Base-by-base conservation (phyloP, 92 coral and sea anemone species). In the Phenganax stokvisi region DNA sequence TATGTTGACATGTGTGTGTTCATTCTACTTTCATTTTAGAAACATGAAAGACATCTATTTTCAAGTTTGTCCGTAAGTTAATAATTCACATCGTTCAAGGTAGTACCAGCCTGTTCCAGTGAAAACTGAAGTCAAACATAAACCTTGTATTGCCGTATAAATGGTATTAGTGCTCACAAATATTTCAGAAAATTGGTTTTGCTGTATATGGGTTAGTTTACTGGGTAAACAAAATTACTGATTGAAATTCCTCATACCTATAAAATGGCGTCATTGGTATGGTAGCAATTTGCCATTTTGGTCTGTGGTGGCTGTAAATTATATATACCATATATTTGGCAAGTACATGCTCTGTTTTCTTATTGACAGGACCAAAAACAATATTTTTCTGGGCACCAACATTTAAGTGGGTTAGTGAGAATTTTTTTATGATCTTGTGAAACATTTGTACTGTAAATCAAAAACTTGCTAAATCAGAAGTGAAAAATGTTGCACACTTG, bases 341-440 rank as follows among this genome's bases (percentile, higher is more conserved):
- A n/a, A n/a, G 12, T 44, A 12, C 6, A 1, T 37, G 8, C 65
- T 57, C 0, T 71, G 78, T 25, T 31, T 20, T 81, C 47, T 37
- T 37, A 37, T 51, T 61, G 68, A 72, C 72, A 94, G 98, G 98
- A 13, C 98, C 98, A 29, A 91, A 94, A 75, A 94, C 98, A 8
- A 90, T 94, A 69, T 92, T 92, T 75, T 94, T 94, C 83, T 94
- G 98, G 98, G 98, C 98, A 62, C 98, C 98, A 92, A 93, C 98
- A 75, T 94, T 94, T 67, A 94, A 94, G 72, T 94, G 98, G 98
- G 98, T 94, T 80, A 88, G 98, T 55, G 51, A 55, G 12, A 65
- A 37, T 37, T 44, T 53, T 7, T 58, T 20, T 54, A 1, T 15
- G 51, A 56, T 13, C 81, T 71, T 65, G 37, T 12, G 47, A 37